phyloP scores from a whole-genome alignment of 2,113 vertebrate species.

The Meriones unguiculatus region DNA sequence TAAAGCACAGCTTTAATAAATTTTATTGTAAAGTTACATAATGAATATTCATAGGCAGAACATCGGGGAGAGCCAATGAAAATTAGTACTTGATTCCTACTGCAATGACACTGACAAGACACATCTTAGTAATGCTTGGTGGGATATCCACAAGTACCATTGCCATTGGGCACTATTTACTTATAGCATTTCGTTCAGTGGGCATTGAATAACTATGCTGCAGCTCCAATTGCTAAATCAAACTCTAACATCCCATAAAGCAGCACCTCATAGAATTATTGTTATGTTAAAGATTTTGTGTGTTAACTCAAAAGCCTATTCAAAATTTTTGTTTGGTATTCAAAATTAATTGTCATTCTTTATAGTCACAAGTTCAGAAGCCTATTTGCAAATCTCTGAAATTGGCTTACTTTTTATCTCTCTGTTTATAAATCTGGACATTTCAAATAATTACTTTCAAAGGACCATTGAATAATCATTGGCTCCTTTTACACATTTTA shows the following conservation, averaged over 20 bases:
- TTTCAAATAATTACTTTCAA: constrained; percentile 40
- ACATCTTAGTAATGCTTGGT: not conserved
- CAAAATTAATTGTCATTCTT: constrained; percentile 7
- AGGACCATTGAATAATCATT: not conserved
- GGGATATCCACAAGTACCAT: not conserved
- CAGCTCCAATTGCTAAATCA: not conserved
- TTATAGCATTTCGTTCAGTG: not conserved
- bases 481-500: not conserved
- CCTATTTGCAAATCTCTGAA: constrained; percentile 29
- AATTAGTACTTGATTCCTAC: not conserved
- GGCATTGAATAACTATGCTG: not conserved
- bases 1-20: not conserved
- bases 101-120: not conserved
- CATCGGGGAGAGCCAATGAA: not conserved
- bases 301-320: not conserved
- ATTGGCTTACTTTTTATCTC: not conserved
- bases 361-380: not conserved
- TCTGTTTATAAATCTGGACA: constrained; percentile 33
- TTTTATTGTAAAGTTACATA: not conserved
- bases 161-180: not conserved
- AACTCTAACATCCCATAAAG: not conserved
- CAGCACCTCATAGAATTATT: not conserved
- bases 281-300: not conserved
- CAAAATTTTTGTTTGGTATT: not conserved
- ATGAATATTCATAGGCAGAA: no score